Evolutionary conservation across 2,797 vertebrate species (phyloP).

Genomic region (Micromesistius poutassou): DNA sequence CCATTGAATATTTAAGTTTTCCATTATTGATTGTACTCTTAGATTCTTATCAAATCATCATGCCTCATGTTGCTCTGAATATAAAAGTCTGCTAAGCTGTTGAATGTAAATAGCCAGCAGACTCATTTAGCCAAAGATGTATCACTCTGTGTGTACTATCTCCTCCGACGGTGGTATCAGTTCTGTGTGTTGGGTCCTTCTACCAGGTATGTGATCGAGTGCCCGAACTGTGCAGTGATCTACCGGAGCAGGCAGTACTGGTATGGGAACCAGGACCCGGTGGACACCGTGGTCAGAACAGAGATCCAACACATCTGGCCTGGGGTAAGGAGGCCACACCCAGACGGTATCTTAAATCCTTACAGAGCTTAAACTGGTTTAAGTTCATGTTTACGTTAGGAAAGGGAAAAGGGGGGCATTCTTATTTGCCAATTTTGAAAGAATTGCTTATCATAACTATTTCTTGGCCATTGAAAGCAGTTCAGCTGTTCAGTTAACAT

Average conservation of each 20-base stretch:
- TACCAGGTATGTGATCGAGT: slow-evolving; percentile 93
- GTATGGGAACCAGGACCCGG: slow-evolving; percentile 98
- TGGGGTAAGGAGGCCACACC: slow-evolving; percentile 77
- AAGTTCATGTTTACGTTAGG: too few species aligned
- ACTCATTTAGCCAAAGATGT: background rate
- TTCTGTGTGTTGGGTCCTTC: background rate
- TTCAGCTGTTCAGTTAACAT: background rate
- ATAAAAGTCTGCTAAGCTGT: background rate
- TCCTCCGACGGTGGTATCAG: background rate
- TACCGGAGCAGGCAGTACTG: slow-evolving; percentile 97
- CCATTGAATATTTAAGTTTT: background rate
- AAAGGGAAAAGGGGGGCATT: background rate
- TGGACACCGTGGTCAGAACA: slow-evolving; percentile 95
- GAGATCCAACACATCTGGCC: slow-evolving; percentile 99
- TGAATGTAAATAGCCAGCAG: background rate
- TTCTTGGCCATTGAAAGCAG: background rate
- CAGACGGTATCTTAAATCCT: too few species aligned
- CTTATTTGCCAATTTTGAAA: background rate
- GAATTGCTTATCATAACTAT: background rate
- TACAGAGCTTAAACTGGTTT: too few species aligned
- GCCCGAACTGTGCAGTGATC: slow-evolving; percentile 93
- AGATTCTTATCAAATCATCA: background rate
- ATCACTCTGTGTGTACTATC: background rate
- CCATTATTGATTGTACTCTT: background rate
- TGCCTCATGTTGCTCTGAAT: background rate